Percentiles rank a stretch among this genome's conserved stretches.
Evolutionary conservation across 1,140 invertebrate genomes (phyloP).

Genomic region (Pinna nobilis): DNA sequence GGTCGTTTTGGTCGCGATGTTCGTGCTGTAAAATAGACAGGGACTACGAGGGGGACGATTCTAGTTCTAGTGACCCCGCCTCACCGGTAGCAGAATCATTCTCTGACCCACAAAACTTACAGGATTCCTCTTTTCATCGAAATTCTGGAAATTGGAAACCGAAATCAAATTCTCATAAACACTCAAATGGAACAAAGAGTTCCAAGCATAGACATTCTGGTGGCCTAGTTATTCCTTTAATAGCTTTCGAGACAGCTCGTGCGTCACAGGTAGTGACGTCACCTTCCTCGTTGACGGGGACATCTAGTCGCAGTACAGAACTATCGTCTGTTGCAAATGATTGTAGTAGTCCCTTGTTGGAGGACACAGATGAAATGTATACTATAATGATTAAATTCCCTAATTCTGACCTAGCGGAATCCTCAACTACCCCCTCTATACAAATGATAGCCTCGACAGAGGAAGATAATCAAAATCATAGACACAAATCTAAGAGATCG

Average conservation of each 20-base stretch:
- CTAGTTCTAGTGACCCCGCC: constrained; percentile 64
- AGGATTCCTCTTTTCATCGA: not conserved
- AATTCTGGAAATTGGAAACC: constrained; percentile 3
- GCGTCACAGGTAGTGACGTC: constrained; percentile 9
- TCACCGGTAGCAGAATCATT: constrained; percentile 43
- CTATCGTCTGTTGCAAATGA: constrained; percentile 13
- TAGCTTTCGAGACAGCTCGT: constrained; percentile 23
- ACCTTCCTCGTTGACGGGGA: constrained; percentile 24
- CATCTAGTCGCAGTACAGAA: constrained; percentile 39
- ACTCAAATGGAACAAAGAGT: constrained; percentile 8
- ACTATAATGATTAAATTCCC: constrained; percentile 52
- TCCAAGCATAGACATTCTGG: constrained; percentile 14
- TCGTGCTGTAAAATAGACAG: constrained; percentile 67
- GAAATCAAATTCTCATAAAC: constrained; percentile 5
- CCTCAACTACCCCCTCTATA: constrained; percentile 39
- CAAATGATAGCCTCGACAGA: constrained; percentile 33
- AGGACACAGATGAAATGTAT: constrained; percentile 41
- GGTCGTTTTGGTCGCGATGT: constrained; percentile 33
- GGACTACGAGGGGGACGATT: constrained; percentile 68
- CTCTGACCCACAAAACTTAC: not conserved
- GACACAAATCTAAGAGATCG: constrained; percentile 1
- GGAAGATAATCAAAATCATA: constrained; percentile 10
- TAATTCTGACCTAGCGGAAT: constrained; percentile 24
- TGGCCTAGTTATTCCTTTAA: constrained; percentile 38
- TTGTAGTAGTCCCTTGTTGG: constrained; percentile 30